Evolutionary conservation across 1,140 invertebrate species (phyloP), one percentile per base, ranked within the genome.

Genomic region (Saccostrea glomerata): DNA sequence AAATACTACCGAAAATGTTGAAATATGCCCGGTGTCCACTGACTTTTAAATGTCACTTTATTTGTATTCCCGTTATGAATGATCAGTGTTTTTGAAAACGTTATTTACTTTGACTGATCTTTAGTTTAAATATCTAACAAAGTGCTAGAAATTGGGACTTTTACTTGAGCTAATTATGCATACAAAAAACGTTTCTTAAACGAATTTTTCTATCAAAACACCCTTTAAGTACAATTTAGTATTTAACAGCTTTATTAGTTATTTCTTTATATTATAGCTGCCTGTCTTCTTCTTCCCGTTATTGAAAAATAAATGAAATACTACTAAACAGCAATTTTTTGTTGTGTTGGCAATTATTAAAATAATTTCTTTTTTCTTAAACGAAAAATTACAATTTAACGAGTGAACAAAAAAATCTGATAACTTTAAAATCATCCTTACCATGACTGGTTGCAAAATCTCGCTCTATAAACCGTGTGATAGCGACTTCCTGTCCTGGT

Each of bases 51-150:
- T 63, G 58, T 20, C 58, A 63, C 58, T n/a, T n/a, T 7, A 63
- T 17, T 63, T 60, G 4, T 60, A 4, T 60, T 60, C 6, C 17
- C 5, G 58, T 63, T 63, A 63, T 20, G 58, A 17, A 20, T 63
- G 15, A 63, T 63, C 58, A n/a, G n/a, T 63, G 58, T 17, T 2
- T 63, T 5, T 63, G 58, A 63, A 63, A n/a, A 20, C 5, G n/a
- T 63, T 63, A 63, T 63, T 63, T 63, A 63, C 58, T 63, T 63
- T 63, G 17, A 63, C 58, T 20, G 58, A 63, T 63, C 58, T 63
- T 63, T 20, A 63, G n/a, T 63, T 63, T 63, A 17, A 63, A 63
- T 20, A 63, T 17, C 17, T 20, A 17, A 7, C 58, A 63, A 63
- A 20, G 58, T 20, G 17, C 13, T 20, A 63, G 4, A 63, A 63